Percentiles rank a stretch among this genome's conserved stretches.
phyloP scores from a whole-genome alignment of 2,888 invertebrate genomes.

The Andrena chrysosceles region DNA sequence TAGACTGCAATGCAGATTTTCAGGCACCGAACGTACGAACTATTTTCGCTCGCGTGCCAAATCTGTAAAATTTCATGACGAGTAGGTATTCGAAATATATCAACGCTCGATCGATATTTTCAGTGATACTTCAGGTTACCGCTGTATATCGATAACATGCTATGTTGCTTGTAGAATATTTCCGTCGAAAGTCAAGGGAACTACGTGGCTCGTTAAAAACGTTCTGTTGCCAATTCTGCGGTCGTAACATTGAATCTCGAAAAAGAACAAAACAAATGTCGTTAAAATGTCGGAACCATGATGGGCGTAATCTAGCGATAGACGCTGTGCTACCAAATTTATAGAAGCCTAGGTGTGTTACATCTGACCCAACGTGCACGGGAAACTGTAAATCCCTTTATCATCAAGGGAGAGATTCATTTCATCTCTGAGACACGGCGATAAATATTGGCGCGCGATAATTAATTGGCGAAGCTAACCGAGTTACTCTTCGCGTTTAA shows the following conservation, averaged over 20 bases:
- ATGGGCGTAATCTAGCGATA: neutral
- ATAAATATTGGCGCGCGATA: conserved; percentile 32
- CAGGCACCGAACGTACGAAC: conserved; percentile 61
- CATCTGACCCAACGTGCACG: neutral
- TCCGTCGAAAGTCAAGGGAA: neutral
- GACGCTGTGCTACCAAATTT: neutral
- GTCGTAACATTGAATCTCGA: no score
- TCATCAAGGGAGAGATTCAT: conserved; percentile 19
- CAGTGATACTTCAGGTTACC: neutral
- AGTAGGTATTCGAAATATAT: conserved; percentile 24
- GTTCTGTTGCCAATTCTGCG: neutral
- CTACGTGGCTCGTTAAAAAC: neutral
- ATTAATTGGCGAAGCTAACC: conserved; percentile 1
- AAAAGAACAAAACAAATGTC: neutral
- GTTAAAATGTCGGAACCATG: neutral
- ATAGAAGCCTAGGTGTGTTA: neutral
- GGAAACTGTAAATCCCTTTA: neutral
- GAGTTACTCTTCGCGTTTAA: neutral
- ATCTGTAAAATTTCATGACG: conserved; percentile 38
- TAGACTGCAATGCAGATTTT: conserved; percentile 79
- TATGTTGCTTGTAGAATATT: neutral
- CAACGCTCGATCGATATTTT: conserved; percentile 16
- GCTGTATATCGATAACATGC: neutral
- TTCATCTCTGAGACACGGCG: neutral
- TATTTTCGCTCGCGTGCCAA: conserved; percentile 66